phyloP scores from a whole-genome alignment of 2,888 invertebrate genomes.

The Parascotia fuliginaria region DNA sequence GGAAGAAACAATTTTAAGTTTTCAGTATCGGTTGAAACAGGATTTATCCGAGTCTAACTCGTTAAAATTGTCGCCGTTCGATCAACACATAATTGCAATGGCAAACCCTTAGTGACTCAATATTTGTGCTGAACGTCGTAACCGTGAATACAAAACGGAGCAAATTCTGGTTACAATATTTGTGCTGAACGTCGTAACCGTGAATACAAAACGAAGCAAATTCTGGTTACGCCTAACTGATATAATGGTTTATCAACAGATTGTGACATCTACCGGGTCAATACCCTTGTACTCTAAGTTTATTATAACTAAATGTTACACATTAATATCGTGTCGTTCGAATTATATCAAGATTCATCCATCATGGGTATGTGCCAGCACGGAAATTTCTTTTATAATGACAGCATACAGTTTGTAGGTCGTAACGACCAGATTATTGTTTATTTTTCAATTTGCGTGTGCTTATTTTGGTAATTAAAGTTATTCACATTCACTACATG shows the following conservation, averaged over 20 bases:
- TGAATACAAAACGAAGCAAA: background rate
- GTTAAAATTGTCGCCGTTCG: conserved; percentile 43
- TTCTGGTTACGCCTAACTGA: conserved; percentile 1
- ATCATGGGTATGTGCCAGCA: too few species aligned
- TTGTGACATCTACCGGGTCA: conserved; percentile 15
- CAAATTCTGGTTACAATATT: background rate
- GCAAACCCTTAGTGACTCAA: conserved; percentile 5
- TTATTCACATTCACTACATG: conserved; percentile 8
- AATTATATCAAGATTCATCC: too few species aligned
- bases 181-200: background rate
- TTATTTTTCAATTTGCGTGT: background rate
- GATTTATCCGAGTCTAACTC: conserved; percentile 72
- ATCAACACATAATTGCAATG: conserved; percentile 6
- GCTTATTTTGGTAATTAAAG: conserved; percentile 3
- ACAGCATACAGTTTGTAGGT: too few species aligned
- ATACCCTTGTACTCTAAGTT: conserved; percentile 14
- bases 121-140: background rate
- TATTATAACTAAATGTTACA: too few species aligned
- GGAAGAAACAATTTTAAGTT: conserved; percentile 66
- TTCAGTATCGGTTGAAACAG: conserved; percentile 79
- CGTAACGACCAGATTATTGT: background rate
- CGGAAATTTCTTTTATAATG: too few species aligned
- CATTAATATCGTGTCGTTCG: too few species aligned
- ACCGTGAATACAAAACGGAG: background rate
- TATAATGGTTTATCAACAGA: conserved; percentile 11